Evolutionary conservation across 2,797 vertebrate species (phyloP).

Genomic region (Falco peregrinus): DNA sequence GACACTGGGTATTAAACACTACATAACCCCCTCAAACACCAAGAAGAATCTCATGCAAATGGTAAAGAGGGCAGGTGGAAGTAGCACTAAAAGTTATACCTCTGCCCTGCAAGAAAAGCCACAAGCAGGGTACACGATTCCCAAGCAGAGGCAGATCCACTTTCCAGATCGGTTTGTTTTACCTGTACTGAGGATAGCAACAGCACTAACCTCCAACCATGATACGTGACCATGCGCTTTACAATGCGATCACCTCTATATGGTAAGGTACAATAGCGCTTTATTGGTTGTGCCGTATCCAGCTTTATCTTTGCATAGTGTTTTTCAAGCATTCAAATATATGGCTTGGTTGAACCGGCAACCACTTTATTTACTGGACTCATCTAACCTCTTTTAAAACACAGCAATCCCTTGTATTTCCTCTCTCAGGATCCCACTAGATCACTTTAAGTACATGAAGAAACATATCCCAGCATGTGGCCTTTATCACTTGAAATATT

Average conservation of each 20-base stretch:
- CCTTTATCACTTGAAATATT: neutral
- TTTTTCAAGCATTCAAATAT: neutral
- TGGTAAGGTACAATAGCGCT: neutral
- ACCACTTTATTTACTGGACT: neutral
- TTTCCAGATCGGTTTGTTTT: neutral
- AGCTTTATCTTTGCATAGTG: neutral
- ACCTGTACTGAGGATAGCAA: accelerated
- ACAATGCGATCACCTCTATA: neutral
- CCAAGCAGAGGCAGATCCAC: neutral
- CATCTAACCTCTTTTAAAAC: neutral
- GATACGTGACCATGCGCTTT: neutral
- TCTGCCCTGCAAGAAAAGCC: neutral
- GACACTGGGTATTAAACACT: neutral
- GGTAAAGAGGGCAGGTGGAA: neutral
- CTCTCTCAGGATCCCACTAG: neutral
- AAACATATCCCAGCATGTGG: neutral
- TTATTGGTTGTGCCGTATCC: neutral
- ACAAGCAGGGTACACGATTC: neutral
- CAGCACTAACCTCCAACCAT: neutral
- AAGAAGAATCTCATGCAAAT: neutral
- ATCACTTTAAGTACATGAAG: neutral
- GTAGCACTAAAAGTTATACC: neutral
- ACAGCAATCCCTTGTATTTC: neutral
- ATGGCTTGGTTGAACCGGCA: neutral
- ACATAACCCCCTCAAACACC: neutral